Evolutionary conservation across 1,140 invertebrate species (phyloP).

Genomic region (Hypothenemus hampei): DNA sequence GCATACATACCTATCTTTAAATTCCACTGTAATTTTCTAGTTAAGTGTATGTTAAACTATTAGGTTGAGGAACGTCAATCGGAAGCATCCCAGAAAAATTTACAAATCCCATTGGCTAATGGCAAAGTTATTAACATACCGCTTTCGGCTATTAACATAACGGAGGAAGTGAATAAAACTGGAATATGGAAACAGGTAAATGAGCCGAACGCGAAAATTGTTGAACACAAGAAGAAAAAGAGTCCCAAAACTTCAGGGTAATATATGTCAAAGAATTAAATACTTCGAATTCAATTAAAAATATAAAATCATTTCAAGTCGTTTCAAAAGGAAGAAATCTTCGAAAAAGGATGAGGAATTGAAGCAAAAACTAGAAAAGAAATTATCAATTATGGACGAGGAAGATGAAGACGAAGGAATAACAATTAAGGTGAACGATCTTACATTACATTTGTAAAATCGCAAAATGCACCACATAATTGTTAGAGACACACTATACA

Average conservation of each 20-base stretch:
- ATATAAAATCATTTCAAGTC: constrained; percentile 20
- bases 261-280: neutral
- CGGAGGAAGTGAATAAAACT: constrained; percentile 88
- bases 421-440: constrained; percentile 52
- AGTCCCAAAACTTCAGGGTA: constrained; percentile 39
- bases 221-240: constrained; percentile 43
- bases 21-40: no score
- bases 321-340: constrained; percentile 48
- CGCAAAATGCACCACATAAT: no score
- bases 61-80: constrained; percentile 11
- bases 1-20: no score
- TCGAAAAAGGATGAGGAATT: constrained; percentile 56
- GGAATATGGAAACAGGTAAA: constrained; percentile 94
- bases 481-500: no score
- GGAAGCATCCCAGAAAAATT: constrained; percentile 51
- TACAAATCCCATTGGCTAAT: constrained; percentile 83
- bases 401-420: constrained; percentile 54
- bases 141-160: constrained; percentile 82
- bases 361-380: constrained; percentile 47
- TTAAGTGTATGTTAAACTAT: no score
- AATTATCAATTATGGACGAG: constrained; percentile 56
- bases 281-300: neutral
- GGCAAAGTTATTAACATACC: constrained; percentile 92
- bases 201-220: constrained; percentile 50
- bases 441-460: constrained; percentile 34